These are phyloP conservation scores for Colaptes auratus DNA, from an alignment of 2,113 vertebrate genomes.

Conservation along the genomic window DNA sequence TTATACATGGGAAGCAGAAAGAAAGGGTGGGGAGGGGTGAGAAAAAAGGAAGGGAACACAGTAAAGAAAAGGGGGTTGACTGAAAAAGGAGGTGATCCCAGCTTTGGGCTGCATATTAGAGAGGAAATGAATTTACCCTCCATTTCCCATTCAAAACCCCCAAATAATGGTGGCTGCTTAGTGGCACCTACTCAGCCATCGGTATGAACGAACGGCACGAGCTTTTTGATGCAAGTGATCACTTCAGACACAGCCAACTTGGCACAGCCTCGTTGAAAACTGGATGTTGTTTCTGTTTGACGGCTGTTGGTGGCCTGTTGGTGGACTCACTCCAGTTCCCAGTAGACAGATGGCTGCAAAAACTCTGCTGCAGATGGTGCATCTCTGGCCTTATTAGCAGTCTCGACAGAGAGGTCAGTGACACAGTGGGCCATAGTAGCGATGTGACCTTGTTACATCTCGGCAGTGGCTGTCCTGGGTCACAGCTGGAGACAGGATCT, in stretches of 20 bases:
- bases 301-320: conserved; percentile 60
- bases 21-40: not conserved
- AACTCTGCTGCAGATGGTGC: conserved; percentile 51
- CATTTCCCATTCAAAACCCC: not conserved
- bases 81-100: not conserved
- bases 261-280: not conserved
- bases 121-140: not conserved
- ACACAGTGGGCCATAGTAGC: conserved; percentile 9
- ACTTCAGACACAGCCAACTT: conserved; percentile 6
- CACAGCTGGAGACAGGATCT: not conserved
- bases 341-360: conserved; percentile 51
- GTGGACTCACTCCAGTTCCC: conserved; percentile 54
- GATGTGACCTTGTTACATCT: not conserved
- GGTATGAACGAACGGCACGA: not conserved
- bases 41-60: not conserved
- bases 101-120: not conserved
- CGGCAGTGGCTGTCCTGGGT: not conserved
- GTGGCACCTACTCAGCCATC: not conserved
- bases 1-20: conserved; percentile 20
- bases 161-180: not conserved
- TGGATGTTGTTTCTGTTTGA: not conserved
- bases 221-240: not conserved
- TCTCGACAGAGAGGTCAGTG: conserved; percentile 30
- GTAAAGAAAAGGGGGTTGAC: not conserved
- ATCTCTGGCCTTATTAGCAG: conserved; percentile 41